Evolutionary conservation across 2,113 vertebrate species (phyloP).

Genomic region (Leiothrix lutea): DNA sequence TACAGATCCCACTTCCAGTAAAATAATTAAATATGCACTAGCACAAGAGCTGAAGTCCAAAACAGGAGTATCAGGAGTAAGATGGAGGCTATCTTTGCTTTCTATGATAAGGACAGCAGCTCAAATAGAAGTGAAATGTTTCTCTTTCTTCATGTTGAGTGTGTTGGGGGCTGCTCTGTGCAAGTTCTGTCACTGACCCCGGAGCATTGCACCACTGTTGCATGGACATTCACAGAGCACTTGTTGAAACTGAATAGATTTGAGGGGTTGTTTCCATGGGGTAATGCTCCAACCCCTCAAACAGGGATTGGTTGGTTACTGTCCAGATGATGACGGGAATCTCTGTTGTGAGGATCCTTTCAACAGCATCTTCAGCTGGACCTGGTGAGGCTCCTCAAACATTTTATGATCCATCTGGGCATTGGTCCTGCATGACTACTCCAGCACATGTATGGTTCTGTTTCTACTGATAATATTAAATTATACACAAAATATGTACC

Average conservation of each 20-base stretch:
- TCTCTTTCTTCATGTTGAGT: not conserved
- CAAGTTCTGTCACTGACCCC: not conserved
- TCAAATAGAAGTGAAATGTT: not conserved
- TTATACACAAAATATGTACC: not conserved
- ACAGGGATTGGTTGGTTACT: not conserved
- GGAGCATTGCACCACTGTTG: not conserved
- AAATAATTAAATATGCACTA: not conserved
- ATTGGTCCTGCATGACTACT: not conserved
- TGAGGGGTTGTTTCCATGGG: not conserved
- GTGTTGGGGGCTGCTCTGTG: rapidly evolving
- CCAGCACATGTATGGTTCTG: not conserved
- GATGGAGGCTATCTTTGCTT: not conserved
- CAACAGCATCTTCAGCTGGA: not conserved
- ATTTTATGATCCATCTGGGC: not conserved
- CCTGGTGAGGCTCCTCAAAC: not conserved
- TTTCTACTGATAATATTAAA: not conserved
- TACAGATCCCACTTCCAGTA: not conserved
- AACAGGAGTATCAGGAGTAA: not conserved
- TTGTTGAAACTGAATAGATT: not conserved
- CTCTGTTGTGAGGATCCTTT: not conserved
- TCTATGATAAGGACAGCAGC: not conserved
- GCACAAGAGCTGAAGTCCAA: not conserved
- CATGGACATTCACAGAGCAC: not conserved
- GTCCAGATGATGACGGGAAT: not conserved
- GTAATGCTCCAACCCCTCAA: not conserved